Base-by-base conservation (phyloP, 2,888 invertebrate species). In the Amblyteles armatorius region DNA sequence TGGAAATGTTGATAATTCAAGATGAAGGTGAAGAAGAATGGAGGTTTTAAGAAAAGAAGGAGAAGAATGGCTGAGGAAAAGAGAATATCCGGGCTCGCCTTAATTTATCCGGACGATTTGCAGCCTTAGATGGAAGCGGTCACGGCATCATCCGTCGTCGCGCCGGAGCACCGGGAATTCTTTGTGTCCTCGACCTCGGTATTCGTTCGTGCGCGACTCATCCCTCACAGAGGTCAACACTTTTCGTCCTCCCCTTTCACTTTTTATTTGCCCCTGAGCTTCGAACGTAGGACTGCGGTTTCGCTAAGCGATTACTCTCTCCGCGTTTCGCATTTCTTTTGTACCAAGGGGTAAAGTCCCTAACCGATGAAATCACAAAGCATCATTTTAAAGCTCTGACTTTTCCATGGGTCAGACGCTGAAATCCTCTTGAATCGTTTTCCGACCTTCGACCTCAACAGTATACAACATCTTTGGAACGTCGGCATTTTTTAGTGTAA, bases 91-190 rank as follows among this genome's bases (percentile, higher is more conserved):
- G 33, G 22, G 7, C 26, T 67, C 22, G 22, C 48, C 19, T 57
- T 74, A 74, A 60, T 80, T 80, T 48, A 48, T 80, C 33, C 67
- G 68, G 57, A 68, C 44, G 67, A 80, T 80, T 74, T 73, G 57
- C 57, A 57, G 57, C 80, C 44, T 57, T 26, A 33, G 29, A 68
- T 48, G 22, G 55, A 36, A 60, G 29, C 19, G 7, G 65, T 68
- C 48, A 57, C 63, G 29, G 29, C 44, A 33, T 63, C 63, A 63
- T 73, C 44, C 29, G n/a, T 63, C 60, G 63, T 33, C 48, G 63
- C 48, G 48, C 48, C 9, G 74, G 29, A 60, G 48, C 63, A 63
- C 33, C 19, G 48, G n/a, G 16, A 68, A 65, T 80, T 57, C 33
- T 57, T 48, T n/a, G 57, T 65, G 63, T 55, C 68, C 80, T 73